Conservation (phyloP, 2,797 vertebrate species). For the Coreius guichenoti region DNA sequence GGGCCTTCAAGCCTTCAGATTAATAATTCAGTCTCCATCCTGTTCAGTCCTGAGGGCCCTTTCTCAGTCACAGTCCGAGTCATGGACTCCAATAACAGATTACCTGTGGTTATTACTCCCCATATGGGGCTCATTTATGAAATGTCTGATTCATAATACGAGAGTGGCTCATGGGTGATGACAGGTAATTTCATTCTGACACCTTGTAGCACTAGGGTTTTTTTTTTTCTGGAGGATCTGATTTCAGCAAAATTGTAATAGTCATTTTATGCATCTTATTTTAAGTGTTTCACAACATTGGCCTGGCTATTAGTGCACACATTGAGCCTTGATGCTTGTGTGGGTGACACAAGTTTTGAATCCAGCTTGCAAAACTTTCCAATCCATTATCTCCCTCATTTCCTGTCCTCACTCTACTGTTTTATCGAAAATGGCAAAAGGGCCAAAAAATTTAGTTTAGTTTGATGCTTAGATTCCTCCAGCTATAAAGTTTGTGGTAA, state of each 20-base stretch:
- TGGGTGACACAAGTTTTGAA: background rate
- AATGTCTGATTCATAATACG: conserved; percentile 42
- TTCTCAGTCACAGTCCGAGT: conserved; percentile 24
- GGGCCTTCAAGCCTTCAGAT: conserved; percentile 18
- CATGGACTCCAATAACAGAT: conserved; percentile 18
- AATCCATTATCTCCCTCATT: background rate
- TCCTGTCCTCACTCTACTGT: background rate
- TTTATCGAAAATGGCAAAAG: background rate
- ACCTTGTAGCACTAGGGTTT: background rate
- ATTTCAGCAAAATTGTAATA: conserved; percentile 26
- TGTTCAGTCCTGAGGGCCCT: conserved; percentile 9
- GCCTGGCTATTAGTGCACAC: background rate
- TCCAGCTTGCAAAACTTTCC: background rate
- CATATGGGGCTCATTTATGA: conserved; percentile 40
- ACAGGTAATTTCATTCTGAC: conserved; percentile 30
- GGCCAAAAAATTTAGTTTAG: background rate
- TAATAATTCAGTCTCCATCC: conserved; percentile 27
- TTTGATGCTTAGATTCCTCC: background rate
- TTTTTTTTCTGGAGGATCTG: conserved; percentile 1
- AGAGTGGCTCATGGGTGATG: conserved; percentile 28
- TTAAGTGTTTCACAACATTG: background rate
- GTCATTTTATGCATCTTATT: background rate
- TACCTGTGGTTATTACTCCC: conserved; percentile 49
- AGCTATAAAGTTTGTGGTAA: background rate
- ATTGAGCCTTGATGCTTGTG: background rate